A percentile compares a stretch with the other conserved stretches of the same genome.
Evolutionary conservation across 64 coral and sea anemone species (phyloP).

Genomic region (Cladopsammia gracilis): DNA sequence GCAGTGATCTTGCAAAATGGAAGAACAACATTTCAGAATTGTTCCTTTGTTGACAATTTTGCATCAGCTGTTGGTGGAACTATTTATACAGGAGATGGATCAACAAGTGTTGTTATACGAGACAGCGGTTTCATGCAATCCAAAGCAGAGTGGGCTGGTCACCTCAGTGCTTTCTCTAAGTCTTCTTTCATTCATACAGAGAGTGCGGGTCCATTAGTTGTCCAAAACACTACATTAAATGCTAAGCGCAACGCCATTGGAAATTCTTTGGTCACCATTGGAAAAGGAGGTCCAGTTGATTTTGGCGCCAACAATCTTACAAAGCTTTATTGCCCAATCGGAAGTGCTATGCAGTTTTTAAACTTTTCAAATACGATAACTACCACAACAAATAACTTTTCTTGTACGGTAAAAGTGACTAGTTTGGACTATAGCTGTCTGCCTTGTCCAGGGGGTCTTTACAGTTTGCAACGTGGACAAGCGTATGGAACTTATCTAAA

Average conservation of each 20-base stretch:
- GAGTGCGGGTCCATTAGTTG: slow-evolving; percentile 56
- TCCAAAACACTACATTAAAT: background rate
- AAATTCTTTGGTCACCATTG: slow-evolving; percentile 39
- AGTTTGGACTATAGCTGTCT: slow-evolving; percentile 41
- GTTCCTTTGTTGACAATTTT: slow-evolving; percentile 74
- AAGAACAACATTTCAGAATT: background rate
- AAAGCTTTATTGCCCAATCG: slow-evolving; percentile 29
- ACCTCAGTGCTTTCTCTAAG: background rate
- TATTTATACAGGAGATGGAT: slow-evolving; percentile 5
- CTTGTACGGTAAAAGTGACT: background rate
- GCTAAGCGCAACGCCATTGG: slow-evolving; percentile 1
- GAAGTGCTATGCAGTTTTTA: slow-evolving; percentile 11
- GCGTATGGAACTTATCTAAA: background rate
- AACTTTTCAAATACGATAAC: slow-evolving; percentile 39
- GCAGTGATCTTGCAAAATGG: background rate
- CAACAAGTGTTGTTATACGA: slow-evolving; percentile 62
- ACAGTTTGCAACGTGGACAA: slow-evolving; percentile 53
- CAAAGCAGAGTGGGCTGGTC: background rate
- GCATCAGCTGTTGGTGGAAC: slow-evolving; percentile 52
- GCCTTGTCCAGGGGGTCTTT: slow-evolving; percentile 31
- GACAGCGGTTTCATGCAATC: slow-evolving; percentile 44
- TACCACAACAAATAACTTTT: background rate
- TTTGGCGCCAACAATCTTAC: slow-evolving; percentile 44
- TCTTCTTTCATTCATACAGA: slow-evolving; percentile 61
- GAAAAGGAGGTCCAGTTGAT: slow-evolving; percentile 37